Conservation (phyloP, 2,113 vertebrate species). For the Emydura subglobosa region DNA sequence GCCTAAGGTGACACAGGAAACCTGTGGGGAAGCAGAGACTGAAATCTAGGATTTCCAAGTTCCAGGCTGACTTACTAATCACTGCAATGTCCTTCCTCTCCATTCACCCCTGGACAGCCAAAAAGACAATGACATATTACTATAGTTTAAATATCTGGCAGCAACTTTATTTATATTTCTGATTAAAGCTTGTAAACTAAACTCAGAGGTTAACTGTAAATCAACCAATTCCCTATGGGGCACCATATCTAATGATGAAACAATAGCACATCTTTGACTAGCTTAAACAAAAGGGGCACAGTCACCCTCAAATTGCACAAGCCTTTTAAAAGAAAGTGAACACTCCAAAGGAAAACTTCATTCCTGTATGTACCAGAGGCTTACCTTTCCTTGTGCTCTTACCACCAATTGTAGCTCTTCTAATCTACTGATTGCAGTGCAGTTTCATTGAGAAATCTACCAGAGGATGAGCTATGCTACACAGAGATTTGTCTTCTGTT, state of each 20-base stretch:
- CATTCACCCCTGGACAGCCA: not conserved
- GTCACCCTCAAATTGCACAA: too few species aligned
- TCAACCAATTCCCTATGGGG: not conserved
- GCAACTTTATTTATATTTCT: too few species aligned
- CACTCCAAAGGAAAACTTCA: not conserved
- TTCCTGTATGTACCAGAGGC: accelerated
- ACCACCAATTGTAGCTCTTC: not conserved
- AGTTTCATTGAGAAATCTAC: too few species aligned
- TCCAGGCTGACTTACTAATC: not conserved
- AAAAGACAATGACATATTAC: not conserved
- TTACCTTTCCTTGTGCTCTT: not conserved
- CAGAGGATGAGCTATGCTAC: too few species aligned
- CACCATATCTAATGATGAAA: not conserved
- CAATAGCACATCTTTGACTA: not conserved
- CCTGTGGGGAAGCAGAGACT: not conserved
- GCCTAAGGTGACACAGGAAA: too few species aligned
- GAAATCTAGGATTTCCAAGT: not conserved
- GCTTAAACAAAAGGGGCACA: too few species aligned
- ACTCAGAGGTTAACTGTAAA: too few species aligned
- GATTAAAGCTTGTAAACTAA: too few species aligned
- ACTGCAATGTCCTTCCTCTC: not conserved
- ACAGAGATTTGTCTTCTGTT: not conserved
- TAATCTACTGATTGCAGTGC: too few species aligned
- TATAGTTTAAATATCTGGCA: too few species aligned
- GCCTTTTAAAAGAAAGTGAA: too few species aligned